Base-by-base conservation (phyloP, 2,797 vertebrate genomes). In the Cirrhinus mrigala region DNA sequence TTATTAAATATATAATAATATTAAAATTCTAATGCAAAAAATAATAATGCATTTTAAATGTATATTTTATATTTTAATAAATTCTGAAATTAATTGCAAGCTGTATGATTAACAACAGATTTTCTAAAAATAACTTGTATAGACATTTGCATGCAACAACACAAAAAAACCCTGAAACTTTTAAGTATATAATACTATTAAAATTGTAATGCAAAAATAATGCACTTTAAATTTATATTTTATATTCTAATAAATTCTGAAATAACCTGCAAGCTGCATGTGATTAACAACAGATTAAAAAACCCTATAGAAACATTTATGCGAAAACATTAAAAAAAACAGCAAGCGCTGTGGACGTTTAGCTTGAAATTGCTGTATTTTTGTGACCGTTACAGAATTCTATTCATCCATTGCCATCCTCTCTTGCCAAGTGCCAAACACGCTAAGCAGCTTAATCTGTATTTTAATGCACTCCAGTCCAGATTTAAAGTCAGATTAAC, bases 371-470 rank as follows among this genome's bases (percentile, higher is more conserved):
- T 29, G 20, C 50, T 81, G 3, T 80, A 54, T 71, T 83, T 66
- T 33, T 44, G 60, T 75, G 52, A 81, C 79, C 6, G 24, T 20
- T 70, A 71, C 27, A 50, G 20, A 69, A 79, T 77, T 87, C 82
- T 66, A 74, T 86, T 84, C 14, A 16, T 27, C 52, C 18, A 16
- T 22, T 82, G 83, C 74, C 46, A 44, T 85, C 58, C 74, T 33
- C 50, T 44, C 2, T 75, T 56, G 16, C 50, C 5, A 4, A 46
- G 46, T 76, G 70, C 80, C 83, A 85, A 83, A 66, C 58, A 73
- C 68, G 24, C 22, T 77, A 85, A 83, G 46, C 18, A 44, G 62
- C 40, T 84, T 80, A 84, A 82, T 71, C 50, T 62, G 85, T 62
- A 62, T 88, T 76, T 60, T 71, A 29, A 66, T 56, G 52, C 66